These are phyloP conservation scores for Dascyllus trimaculatus DNA, from an alignment of 2,113 vertebrate species.

Conservation along the genomic window DNA sequence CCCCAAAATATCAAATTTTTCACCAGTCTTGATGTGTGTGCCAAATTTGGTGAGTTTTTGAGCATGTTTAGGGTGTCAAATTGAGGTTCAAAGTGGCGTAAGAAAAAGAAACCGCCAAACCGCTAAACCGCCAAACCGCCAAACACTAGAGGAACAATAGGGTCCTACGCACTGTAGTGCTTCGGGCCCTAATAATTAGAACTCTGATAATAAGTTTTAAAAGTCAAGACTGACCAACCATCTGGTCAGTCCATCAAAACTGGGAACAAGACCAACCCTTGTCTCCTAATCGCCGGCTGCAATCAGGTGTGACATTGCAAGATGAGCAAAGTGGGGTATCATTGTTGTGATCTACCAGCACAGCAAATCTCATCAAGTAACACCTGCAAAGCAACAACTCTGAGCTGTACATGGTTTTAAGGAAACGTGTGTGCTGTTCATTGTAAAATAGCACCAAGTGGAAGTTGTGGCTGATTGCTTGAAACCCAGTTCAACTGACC, in stretches of 20 bases:
- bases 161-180: no score
- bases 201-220: constrained; percentile 31
- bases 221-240: constrained; percentile 10
- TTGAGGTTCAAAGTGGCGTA: no score
- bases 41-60: no score
- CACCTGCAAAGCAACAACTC: constrained; percentile 8
- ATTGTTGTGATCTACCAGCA: constrained; percentile 20
- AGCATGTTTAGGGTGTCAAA: no score
- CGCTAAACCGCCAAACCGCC: no score
- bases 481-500: constrained; percentile 2
- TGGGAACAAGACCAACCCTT: constrained; percentile 26
- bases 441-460: constrained; percentile 20
- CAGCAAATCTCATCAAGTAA: background rate
- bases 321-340: constrained; percentile 24
- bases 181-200: no score
- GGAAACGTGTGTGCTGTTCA: constrained; percentile 3
- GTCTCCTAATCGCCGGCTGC: constrained; percentile 18
- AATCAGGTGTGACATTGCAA: constrained; percentile 49
- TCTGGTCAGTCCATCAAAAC: constrained; percentile 28
- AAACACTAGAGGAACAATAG: no score
- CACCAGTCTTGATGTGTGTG: no score
- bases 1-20: no score
- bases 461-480: constrained; percentile 11
- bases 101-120: no score
- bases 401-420: background rate